Base-by-base conservation (phyloP, 2,888 invertebrate species). In the Dicroscelio sp. region DNA sequence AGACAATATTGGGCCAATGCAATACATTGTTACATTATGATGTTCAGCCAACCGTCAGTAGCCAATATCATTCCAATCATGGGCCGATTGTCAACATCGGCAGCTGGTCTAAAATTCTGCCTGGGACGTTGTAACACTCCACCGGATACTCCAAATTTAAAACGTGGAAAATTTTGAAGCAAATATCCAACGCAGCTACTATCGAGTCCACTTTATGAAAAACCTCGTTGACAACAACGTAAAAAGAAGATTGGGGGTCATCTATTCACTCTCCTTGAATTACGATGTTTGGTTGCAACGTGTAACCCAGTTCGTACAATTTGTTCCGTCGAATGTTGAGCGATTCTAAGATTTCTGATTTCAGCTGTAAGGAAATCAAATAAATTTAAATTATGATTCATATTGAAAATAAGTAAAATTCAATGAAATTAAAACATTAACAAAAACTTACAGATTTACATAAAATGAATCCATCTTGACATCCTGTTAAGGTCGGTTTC, bases 151-250 rank as follows among this genome's bases (percentile, higher is more conserved):
- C 25, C 27, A 71, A 27, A 27, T 82, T 31, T 12, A 82, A 25
- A 23, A 71, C 58, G 25, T 82, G 82, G 23, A 82, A 82, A 5
- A 1, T 30, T 23, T 82, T 82, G 43, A 82, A 71, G 25, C 82
- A 82, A 1, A 82, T 17, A 33, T 82, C 82, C 27, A 69, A 69
- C 38, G 82, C 82, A 3, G 33, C 17, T 10, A 82, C 0, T 14
- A 69, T 58, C 1, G 1, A 35, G 8, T 69, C 58, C 6, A 82
- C 55, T 31, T 82, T 82, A 25, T 82, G 71, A 31, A 82, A 52
- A 27, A 27, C 3, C 1, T 69, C 30, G 33, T 82, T 35, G 48
- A 58, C 35, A 6, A 48, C 71, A 35, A 82, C 71, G 23, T 52
- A 80, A 35, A 58, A 82, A 2, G 55, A 1, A 0, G 82, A 55